Evolutionary conservation across 2,888 invertebrate genomes (phyloP), one percentile per base, ranked within the genome.

Genomic region (Mimachlamys varia): DNA sequence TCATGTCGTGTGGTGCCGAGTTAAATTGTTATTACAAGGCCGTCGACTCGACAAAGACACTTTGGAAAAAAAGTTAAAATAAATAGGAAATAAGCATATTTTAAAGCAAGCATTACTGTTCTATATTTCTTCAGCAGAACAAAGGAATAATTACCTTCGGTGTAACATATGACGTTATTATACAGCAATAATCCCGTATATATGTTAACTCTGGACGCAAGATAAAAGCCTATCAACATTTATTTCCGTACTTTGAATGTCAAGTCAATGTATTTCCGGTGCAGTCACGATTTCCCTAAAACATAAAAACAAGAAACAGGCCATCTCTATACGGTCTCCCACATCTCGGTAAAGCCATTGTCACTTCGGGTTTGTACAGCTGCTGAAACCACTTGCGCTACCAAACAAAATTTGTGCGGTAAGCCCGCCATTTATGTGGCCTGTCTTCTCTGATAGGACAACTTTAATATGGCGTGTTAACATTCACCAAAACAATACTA

Each of bases 161-260:
- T 5, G 76, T 76, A 33, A 76, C 10, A 33, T 76, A 76, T 33
- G 33, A 33, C 15, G 33, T 27, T 15, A 27, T 27, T 27, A 33
- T 1, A 27, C 76, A 22, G 33, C 5, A 53, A 13, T 53, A 13
- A 10, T 76, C 33, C 33, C 76, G 33, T 76, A 76, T 22, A 76
- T 76, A 13, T 27, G 27, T 33, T 27, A 76, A 76, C 5, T 76
- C 33, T 76, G 33, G 12, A 76, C 13, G 76, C 13, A 7, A 76
- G 33, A 33, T 76, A 33, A 76, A 76, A 76, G 76, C 76, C 76
- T 76, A 76, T 76, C 76, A 76, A 12, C 33, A 76, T 76, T 76
- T 33, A 76, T 76, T 76, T 76, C 76, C 76, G 27, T 76, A 33
- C 7, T 76, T 76, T 27, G 76, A 76, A 33, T 76, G 33, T 22